Evolutionary conservation across 2,797 vertebrate genomes (phyloP), one percentile per base, ranked within the genome.

Genomic region (Tangara arthus): DNA sequence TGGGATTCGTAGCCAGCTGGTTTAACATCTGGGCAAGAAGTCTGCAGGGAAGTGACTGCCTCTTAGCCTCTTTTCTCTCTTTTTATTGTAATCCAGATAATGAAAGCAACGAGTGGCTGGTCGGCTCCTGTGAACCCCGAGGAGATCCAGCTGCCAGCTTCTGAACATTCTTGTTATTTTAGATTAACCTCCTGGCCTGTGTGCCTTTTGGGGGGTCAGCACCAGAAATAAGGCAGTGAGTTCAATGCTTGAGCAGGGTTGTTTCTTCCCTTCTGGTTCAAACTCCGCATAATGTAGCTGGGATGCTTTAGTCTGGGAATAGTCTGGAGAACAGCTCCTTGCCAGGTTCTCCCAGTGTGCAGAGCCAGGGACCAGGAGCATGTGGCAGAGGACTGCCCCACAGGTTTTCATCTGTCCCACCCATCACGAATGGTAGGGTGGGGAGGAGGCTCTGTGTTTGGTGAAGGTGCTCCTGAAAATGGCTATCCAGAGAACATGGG

Each of bases 31-130:
- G 75, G 78, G 65, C 26, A 50, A 81, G 50, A 39, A 83, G 21
- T 92, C 84, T 78, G 50, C 61, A 89, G 87, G 78, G 92, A 95
- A 82, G 68, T 28, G 12, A 68, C 55, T 93, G 83, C 12, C 39
- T 90, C 68, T 90, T 78, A 34, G 27, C 13, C 27, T 77, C 81
- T 80, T 82, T 86, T 75, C 47, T 84, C 72, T 95, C 82, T 89
- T 92, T 93, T 86, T 50, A 69, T 81, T 96, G 90, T 93, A 91
- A 93, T 90, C 65, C 79, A 90, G 75, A 89, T 90, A 94, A 94
- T 50, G 82, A 95, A 94, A 94, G 47, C 81, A 91, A 70, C 0
- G 19, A 95, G 49, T 82, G 76, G 35, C 57, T 89, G 84, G 71
- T 76, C 52, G 81, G 37, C 65, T 71, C 57, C 78, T 78, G 57